Percentiles rank a stretch among this genome's conserved stretches.
Conservation (phyloP, 2,797 vertebrate genomes). For the Cyprinella venusta region DNA sequence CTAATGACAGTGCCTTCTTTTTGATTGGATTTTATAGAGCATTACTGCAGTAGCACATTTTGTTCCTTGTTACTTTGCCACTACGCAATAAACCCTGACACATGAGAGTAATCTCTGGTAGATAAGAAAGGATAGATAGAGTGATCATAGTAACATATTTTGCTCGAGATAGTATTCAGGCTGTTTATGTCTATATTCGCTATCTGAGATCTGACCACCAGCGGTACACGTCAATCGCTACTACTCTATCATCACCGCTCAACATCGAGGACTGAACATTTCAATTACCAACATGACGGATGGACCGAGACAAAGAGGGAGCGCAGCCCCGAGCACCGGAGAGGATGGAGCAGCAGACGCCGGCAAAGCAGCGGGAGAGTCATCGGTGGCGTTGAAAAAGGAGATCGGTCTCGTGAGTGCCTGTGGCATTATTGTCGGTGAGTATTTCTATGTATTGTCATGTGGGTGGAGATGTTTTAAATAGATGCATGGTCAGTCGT, state of each 20-base stretch:
- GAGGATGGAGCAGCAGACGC: constrained; percentile 68
- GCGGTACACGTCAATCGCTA: not conserved
- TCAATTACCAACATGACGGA: constrained; percentile 79
- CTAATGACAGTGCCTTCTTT: not conserved
- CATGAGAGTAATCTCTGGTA: constrained; percentile 9
- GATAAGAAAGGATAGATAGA: not conserved
- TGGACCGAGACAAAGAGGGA: constrained; percentile 82
- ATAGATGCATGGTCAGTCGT: not conserved
- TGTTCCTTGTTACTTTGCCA: not conserved
- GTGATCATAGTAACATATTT: not conserved
- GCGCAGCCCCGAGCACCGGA: constrained; percentile 65
- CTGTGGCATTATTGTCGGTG: constrained; percentile 93
- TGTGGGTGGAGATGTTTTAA: not conserved
- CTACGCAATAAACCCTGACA: not conserved
- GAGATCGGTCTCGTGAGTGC: constrained; percentile 92
- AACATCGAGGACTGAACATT: constrained; percentile 19
- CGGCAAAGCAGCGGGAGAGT: constrained; percentile 65
- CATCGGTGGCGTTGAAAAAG: constrained; percentile 89
- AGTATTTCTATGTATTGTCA: constrained; percentile 64
- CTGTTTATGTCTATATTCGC: constrained; percentile 2
- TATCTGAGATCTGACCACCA: constrained; percentile 14
- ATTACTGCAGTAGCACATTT: not conserved
- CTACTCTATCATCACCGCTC: not conserved
- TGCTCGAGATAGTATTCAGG: not conserved
- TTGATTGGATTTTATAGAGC: not conserved